Percentiles rank a stretch among this genome's conserved stretches.
Evolutionary conservation across 2,797 vertebrate genomes (phyloP).

Genomic region (Scarus forsteni): DNA sequence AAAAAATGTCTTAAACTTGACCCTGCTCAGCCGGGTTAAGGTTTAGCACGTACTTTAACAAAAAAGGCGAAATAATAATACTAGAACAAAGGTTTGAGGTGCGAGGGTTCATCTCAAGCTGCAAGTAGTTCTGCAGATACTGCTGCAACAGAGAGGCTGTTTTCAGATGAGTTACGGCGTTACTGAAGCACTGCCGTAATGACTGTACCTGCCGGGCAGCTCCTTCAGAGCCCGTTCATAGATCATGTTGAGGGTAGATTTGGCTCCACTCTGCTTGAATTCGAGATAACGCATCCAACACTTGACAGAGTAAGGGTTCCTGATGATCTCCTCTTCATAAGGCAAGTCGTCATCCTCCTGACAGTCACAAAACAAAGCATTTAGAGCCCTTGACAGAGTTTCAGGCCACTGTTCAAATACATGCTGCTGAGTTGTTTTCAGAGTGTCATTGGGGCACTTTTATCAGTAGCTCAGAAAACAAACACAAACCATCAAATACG

Average conservation of each 20-base stretch:
- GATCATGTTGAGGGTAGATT: conserved; percentile 89
- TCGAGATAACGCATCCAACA: conserved; percentile 96
- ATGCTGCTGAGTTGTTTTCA: background rate
- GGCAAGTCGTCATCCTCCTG: conserved; percentile 95
- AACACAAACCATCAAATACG: background rate
- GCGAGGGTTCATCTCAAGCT: background rate
- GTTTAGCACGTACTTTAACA: too few relatives aligned
- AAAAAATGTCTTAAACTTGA: too few relatives aligned
- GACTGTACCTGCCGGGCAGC: conserved; percentile 90
- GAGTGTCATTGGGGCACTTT: background rate
- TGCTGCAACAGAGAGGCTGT: background rate
- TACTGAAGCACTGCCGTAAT: background rate
- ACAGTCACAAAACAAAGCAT: conserved; percentile 10
- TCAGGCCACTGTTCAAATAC: background rate
- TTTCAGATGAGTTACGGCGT: background rate
- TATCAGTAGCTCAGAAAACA: background rate
- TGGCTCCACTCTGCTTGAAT: conserved; percentile 88
- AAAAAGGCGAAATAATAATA: too few relatives aligned
- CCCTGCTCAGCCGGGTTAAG: too few relatives aligned
- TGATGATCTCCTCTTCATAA: conserved; percentile 95
- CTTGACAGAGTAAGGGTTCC: conserved; percentile 94
- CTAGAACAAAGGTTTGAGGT: too few relatives aligned
- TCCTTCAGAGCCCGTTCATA: conserved; percentile 94
- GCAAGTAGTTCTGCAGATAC: background rate
- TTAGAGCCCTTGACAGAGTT: background rate